phyloP scores from a whole-genome alignment of 2,888 invertebrate species.

The Petrolisthes manimaculis region DNA sequence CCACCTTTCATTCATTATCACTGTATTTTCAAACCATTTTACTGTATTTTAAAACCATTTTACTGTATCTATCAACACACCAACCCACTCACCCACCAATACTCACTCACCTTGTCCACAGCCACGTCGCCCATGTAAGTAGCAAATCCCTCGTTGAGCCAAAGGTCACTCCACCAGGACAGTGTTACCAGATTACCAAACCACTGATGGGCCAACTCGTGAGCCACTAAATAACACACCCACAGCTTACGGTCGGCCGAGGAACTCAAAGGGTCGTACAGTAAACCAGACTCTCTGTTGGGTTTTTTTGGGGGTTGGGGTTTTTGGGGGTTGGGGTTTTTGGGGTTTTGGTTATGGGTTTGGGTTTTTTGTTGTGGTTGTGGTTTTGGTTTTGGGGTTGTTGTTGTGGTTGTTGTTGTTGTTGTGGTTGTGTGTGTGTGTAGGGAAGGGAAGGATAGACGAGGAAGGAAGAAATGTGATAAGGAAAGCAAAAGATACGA shows the following conservation, averaged over 20 bases:
- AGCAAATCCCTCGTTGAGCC: slow-evolving; percentile 76
- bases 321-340: too few relatives aligned
- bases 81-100: neutral
- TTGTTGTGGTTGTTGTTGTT: too few relatives aligned
- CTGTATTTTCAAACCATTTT: too few relatives aligned
- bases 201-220: slow-evolving; percentile 81
- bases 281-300: slow-evolving; percentile 32
- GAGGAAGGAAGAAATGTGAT: neutral
- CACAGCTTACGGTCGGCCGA: slow-evolving; percentile 26
- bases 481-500: neutral
- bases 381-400: too few relatives aligned
- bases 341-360: too few relatives aligned
- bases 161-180: slow-evolving; percentile 72
- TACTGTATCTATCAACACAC: slow-evolving; percentile 71
- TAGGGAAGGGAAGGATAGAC: too few relatives aligned
- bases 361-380: too few relatives aligned
- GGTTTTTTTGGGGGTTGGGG: neutral
- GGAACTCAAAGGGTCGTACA: slow-evolving; percentile 32
- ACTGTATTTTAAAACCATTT: too few relatives aligned
- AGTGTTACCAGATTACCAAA: slow-evolving; percentile 73
- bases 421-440: too few relatives aligned
- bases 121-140: slow-evolving; percentile 79
- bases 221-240: slow-evolving; percentile 43
- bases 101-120: slow-evolving; percentile 70
- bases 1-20: neutral